Evolutionary conservation across 1,140 invertebrate species (phyloP).

Genomic region (Octopus sinensis): DNA sequence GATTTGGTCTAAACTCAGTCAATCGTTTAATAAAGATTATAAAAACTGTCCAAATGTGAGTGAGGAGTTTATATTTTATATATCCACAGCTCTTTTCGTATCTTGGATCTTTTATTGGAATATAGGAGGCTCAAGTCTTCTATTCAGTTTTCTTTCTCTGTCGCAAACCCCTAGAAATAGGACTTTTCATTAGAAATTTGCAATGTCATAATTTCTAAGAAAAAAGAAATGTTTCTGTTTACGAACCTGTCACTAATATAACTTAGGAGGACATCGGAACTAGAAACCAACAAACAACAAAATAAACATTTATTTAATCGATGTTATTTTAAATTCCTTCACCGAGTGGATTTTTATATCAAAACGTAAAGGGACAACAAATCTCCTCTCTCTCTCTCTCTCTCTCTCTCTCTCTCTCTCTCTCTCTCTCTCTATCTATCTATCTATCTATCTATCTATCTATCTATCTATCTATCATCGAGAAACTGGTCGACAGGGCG

Average conservation of each 20-base stretch:
- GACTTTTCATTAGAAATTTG: neutral
- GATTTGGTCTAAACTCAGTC: no score
- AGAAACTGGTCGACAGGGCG: no score
- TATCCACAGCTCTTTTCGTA: no score
- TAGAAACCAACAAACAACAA: neutral
- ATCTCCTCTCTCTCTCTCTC: neutral
- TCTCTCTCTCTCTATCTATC: neutral
- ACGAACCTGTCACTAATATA: neutral
- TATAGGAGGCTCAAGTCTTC: no score
- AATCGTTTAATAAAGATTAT: no score
- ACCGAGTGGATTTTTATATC: neutral
- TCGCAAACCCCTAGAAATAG: neutral
- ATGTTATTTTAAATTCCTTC: neutral
- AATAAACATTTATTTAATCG: neutral
- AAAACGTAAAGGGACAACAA: neutral
- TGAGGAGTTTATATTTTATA: no score
- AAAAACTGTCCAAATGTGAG: no score
- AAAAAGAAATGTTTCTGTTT: neutral
- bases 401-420: slow-evolving; percentile 2
- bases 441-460: neutral
- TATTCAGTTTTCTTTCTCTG: no score
- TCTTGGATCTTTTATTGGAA: no score
- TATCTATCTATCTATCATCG: neutral
- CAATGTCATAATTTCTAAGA: neutral
- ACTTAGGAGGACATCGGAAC: neutral